Base-by-base conservation (phyloP, 2,888 invertebrate species). In the Pollenia griseotomentosa region DNA sequence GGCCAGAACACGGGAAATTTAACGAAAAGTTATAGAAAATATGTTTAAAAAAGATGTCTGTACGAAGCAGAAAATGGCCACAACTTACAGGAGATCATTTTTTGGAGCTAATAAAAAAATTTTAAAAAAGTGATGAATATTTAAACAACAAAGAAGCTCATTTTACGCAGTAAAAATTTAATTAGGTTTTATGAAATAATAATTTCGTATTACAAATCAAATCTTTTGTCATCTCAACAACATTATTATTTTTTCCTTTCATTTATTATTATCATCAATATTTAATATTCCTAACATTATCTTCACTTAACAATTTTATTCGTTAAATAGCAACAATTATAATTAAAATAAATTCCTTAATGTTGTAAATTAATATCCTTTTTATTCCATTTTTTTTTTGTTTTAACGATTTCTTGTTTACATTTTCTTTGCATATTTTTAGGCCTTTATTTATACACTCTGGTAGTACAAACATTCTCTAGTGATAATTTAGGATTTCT, bases 381-480 rank as follows among this genome's bases (percentile, higher is more conserved):
- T 51, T 14, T 23, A 23, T 23, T 23, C 23, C 19, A 19, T 19
- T 19, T 19, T 19, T 19, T n/a, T n/a, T n/a, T n/a, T n/a, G n/a
- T 19, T 19, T 1, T 66, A 48, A 40, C 23, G 48, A 75, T 40
- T 78, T 74, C 11, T 57, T 63, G 10, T 77, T 73, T 59, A 33
- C 33, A 33, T 5, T 65, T 77, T 46, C 33, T 55, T 66, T 70
- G 51, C 19, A 53, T 33, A 83, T 86, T 94, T 94, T 79, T 94
- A 97, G 97, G 97, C 88, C 94, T 97, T 63, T 97, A 97, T 94
- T 94, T 97, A 66, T 98, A 97, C 93, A 96, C 97, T 94, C 94
- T 98, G 90, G 98, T 97, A 85, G 97, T 97, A 88, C 96, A 97
- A 94, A 97, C 97, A 1, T 96, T 97, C 91, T 96, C 96, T 84